These are phyloP conservation scores for Macheiramphus alcinus DNA, from an alignment of 2,113 vertebrate genomes.

Conservation along the genomic window DNA sequence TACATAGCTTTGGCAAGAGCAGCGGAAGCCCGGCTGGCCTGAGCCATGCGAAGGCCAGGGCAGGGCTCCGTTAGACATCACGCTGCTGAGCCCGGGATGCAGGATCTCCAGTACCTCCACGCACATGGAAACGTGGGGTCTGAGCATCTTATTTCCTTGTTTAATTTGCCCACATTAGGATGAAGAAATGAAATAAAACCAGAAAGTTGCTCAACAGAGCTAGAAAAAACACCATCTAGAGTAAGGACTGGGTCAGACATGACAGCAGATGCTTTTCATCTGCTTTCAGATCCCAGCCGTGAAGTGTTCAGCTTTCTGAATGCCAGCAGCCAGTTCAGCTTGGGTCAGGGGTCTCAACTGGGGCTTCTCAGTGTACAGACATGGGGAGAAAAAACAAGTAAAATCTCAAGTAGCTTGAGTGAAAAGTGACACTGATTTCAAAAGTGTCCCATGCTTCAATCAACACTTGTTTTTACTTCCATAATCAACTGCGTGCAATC, in stretches of 20 bases:
- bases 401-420: background rate
- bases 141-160: background rate
- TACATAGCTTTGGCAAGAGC: background rate
- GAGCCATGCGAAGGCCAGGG: background rate
- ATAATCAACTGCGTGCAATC: accelerated
- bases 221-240: background rate
- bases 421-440: background rate
- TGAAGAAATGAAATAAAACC: background rate
- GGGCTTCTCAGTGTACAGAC: background rate
- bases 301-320: background rate
- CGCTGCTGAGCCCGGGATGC: background rate
- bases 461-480: background rate
- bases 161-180: background rate
- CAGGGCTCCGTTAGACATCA: background rate
- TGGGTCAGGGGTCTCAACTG: background rate
- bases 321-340: background rate
- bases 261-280: background rate
- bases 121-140: accelerated
- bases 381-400: background rate
- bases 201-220: background rate
- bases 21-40: accelerated
- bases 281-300: background rate
- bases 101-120: background rate
- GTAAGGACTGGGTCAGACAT: background rate
- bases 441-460: background rate